Evolutionary conservation across 2,113 vertebrate species (phyloP), one percentile per base, ranked within the genome.

Genomic region (Ictalurus furcatus): DNA sequence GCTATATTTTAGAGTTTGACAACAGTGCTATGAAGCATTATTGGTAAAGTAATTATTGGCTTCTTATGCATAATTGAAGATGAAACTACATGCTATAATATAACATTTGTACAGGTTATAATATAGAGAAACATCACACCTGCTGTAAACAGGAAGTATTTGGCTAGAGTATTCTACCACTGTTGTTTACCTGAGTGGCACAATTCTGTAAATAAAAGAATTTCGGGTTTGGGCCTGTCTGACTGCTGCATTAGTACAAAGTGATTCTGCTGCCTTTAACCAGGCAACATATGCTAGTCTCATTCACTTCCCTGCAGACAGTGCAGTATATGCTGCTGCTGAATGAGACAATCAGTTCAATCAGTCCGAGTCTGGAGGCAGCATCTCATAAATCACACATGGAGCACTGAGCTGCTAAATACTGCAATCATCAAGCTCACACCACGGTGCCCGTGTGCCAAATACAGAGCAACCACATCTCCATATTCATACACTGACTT

Each of bases 271-370:
- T 67, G 40, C 81, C 71, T 86, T 83, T 58, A 84, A 76, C 56
- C 67, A 84, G 71, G 34, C 88, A n/a, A 17, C 23, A 58, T 69
- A 86, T 48, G 59, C 37, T 48, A 61, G 85, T 48, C 79, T 84
- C 58, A 16, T n/a, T 88, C 81, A 71, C 67, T 69, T 84, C 3
- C 9, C 63, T 69, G 79, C 48, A 61, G 82, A 84, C 73, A 30
- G 40, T 30, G 61, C 85, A 81, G 87, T 81, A 61, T 65, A 74
- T 87, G 3, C 73, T n/a, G 61, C 80, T 28, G 30, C 78, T 63
- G 71, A 88, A 91, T 73, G 69, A 90, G 83, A 90, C 90, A 91
- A 90, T 91, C 89, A 87, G 84, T 85, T 88, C 89, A 91, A 88
- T 91, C 89, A 90, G 76, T 54, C 48, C 34, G 19, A 67, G 84